phyloP scores from a whole-genome alignment of 1,140 invertebrate species.

The Sycobia sp. region DNA sequence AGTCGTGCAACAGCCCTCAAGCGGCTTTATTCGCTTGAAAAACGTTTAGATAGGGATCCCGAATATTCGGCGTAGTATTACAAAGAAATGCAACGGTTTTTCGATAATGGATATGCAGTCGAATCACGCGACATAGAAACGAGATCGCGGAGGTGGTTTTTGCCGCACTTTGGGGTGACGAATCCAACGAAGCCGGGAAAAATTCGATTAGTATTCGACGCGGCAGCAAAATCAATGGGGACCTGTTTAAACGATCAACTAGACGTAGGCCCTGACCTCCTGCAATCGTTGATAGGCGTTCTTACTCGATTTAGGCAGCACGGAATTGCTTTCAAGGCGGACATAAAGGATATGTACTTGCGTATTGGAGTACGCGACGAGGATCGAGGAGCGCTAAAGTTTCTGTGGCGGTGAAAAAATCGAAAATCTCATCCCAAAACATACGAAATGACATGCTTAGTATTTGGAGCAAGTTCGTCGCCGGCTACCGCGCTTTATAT shows the following conservation, averaged over 20 bases:
- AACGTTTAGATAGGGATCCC: not conserved
- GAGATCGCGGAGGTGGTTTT: not conserved
- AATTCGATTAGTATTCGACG: slow-evolving; percentile 2
- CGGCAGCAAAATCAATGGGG: not conserved
- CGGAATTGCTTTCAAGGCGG: not conserved
- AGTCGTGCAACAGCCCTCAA: not conserved
- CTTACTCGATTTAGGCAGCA: not conserved
- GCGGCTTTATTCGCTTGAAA: not conserved
- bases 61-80: not conserved
- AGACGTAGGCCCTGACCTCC: not conserved
- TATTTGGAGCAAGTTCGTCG: slow-evolving; percentile 48
- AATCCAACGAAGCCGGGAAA: not conserved
- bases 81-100: not conserved
- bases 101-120: not conserved
- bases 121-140: not conserved
- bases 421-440: slow-evolving; percentile 14
- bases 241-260: not conserved
- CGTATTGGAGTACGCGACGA: not conserved
- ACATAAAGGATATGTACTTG: slow-evolving; percentile 9
- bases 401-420: slow-evolving; percentile 19
- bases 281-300: not conserved
- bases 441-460: slow-evolving; percentile 45
- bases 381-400: slow-evolving; percentile 4
- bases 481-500: slow-evolving; percentile 43
- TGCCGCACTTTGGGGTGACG: not conserved